Evolutionary conservation across 1,140 invertebrate genomes (phyloP).

Genomic region (Chymomyza costata): DNA sequence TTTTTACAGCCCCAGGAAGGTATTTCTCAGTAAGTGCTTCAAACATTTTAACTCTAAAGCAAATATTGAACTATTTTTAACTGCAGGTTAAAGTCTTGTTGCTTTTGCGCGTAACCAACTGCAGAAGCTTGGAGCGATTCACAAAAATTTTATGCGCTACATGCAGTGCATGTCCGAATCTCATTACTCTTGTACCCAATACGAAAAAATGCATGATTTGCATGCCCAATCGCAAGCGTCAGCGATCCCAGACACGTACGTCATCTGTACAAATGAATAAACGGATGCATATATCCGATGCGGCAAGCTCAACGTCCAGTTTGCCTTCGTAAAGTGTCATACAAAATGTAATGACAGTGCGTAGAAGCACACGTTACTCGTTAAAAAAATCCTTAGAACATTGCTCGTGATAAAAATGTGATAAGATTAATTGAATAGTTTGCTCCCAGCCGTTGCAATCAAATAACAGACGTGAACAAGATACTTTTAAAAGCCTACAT

Average conservation of each 20-base stretch:
- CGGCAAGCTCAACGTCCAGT: no score
- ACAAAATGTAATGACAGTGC: no score
- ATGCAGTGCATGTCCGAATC: constrained; percentile 42
- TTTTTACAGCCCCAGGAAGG: constrained; percentile 45
- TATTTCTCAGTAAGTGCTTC: constrained; percentile 37
- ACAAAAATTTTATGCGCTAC: constrained; percentile 36
- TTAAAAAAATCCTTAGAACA: no score
- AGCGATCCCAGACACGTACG: constrained; percentile 6
- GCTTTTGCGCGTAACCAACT: constrained; percentile 25
- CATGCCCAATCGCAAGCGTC: constrained; percentile 17
- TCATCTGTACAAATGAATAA: no score
- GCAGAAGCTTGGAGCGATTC: constrained; percentile 37
- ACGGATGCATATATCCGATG: no score
- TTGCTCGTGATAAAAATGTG: no score
- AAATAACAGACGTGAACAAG: no score
- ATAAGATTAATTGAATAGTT: no score
- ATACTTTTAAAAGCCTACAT: no score
- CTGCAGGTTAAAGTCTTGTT: constrained; percentile 42
- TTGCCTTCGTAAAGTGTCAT: no score
- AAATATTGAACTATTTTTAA: background rate
- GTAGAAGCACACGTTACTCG: no score
- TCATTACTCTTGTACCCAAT: constrained; percentile 36
- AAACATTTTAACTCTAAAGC: background rate
- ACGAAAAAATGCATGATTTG: constrained; percentile 46
- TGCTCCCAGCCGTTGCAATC: no score